Percentiles rank a stretch among this genome's conserved stretches.
phyloP scores from a whole-genome alignment of 2,888 invertebrate genomes.

The Schizotus pectinicornis region DNA sequence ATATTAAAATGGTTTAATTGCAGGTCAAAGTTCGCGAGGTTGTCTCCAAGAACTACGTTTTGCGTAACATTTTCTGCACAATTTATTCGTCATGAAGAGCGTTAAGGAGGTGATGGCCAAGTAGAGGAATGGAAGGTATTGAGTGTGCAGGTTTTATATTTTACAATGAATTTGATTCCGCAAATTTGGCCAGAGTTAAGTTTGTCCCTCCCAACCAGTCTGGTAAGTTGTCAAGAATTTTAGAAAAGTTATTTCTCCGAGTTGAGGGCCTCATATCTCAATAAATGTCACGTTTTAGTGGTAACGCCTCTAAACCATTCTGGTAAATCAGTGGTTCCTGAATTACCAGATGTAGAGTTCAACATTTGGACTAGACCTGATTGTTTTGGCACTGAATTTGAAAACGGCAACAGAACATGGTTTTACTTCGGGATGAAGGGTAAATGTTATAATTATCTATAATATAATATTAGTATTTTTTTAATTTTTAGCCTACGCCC shows the following conservation, averaged over 20 bases:
- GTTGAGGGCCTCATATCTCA: background rate
- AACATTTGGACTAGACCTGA: constrained; percentile 91
- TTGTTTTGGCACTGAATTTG: constrained; percentile 84
- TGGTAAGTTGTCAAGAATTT: constrained; percentile 56
- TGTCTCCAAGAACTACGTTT: too few species aligned
- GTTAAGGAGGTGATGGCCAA: too few species aligned
- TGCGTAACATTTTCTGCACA: too few species aligned
- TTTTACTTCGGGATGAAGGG: constrained; percentile 84
- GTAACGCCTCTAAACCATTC: constrained; percentile 30
- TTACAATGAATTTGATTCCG: constrained; percentile 89
- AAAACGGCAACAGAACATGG: constrained; percentile 92
- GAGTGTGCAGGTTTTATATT: constrained; percentile 79
- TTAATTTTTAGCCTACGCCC: constrained; percentile 56
- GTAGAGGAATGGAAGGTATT: constrained; percentile 57
- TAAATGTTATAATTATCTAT: constrained; percentile 35
- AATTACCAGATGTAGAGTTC: constrained; percentile 78
- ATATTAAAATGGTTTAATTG: too few species aligned
- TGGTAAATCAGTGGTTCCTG: constrained; percentile 44
- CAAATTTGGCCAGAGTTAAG: constrained; percentile 85
- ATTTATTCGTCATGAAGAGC: too few species aligned
- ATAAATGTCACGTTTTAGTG: constrained; percentile 16
- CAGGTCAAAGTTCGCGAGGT: too few species aligned
- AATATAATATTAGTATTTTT: background rate
- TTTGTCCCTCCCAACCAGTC: constrained; percentile 67
- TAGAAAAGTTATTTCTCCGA: background rate